These are phyloP conservation scores for Gymnogyps californianus DNA, from an alignment of 2,113 vertebrate genomes.

Conservation along the genomic window DNA sequence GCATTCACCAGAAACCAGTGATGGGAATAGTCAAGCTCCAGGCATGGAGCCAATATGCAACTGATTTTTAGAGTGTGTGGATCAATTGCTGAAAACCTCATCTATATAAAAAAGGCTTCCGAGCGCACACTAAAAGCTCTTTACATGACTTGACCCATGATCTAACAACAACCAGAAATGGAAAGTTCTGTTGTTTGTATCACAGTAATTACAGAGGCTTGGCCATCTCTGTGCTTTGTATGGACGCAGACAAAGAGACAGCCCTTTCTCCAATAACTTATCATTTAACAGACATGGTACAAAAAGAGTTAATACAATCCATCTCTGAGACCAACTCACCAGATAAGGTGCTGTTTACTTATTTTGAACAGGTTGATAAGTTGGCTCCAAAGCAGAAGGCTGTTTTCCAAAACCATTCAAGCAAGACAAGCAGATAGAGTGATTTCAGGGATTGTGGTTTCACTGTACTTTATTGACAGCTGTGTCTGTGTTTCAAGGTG, in stretches of 20 bases:
- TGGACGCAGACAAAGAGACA: neutral
- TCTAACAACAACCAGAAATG: neutral
- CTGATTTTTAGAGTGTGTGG: neutral
- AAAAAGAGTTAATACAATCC: neutral
- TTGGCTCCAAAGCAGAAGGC: neutral
- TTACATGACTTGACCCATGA: neutral
- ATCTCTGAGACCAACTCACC: neutral
- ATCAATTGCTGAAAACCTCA: constrained; percentile 18
- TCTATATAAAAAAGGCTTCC: neutral
- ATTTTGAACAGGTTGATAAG: neutral
- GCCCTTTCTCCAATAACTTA: neutral
- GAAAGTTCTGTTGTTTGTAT: neutral
- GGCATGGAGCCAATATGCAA: neutral
- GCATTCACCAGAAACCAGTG: neutral
- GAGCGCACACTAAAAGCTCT: neutral
- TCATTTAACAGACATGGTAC: neutral
- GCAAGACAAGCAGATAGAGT: neutral
- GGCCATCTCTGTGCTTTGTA: neutral
- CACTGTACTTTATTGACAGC: neutral
- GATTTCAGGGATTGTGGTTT: neutral
- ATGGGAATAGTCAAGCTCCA: neutral
- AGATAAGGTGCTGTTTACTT: neutral
- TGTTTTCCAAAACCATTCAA: neutral
- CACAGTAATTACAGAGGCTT: neutral
- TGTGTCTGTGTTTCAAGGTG: neutral